Conservation (phyloP, 2,797 vertebrate species). For the Falco biarmicus region DNA sequence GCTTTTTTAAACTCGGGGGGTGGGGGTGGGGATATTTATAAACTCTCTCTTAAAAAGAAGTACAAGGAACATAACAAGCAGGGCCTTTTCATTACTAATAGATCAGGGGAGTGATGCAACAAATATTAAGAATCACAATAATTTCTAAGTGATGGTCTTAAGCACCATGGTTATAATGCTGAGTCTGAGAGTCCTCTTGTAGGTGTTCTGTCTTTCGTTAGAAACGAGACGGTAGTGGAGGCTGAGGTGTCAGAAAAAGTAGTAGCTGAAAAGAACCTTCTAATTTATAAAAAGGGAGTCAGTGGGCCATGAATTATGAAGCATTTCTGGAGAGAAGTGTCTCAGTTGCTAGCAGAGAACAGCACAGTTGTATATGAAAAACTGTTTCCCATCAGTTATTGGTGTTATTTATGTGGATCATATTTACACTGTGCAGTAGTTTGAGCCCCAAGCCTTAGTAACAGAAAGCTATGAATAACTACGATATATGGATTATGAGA, state of each 20-base stretch:
- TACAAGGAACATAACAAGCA: background rate
- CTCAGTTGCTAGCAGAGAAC: background rate
- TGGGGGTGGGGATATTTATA: background rate
- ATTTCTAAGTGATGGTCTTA: background rate
- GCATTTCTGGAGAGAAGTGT: background rate
- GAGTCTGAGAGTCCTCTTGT: background rate
- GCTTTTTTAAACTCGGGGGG: background rate
- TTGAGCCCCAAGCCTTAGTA: background rate
- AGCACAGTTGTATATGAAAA: background rate
- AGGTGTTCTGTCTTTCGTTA: background rate
- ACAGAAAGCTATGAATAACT: background rate
- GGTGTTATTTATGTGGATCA: background rate
- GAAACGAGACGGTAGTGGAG: background rate
- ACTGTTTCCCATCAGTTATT: too few species aligned
- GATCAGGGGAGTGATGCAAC: background rate
- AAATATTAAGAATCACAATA: background rate
- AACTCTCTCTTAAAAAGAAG: background rate
- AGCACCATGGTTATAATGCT: background rate
- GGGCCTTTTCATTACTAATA: background rate
- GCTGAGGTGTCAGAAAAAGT: background rate
- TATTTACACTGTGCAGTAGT: background rate
- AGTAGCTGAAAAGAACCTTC: background rate
- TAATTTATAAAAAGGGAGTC: background rate
- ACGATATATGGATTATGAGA: background rate
- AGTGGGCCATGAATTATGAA: background rate